Evolutionary conservation across 2,113 vertebrate species (phyloP), one percentile per base, ranked within the genome.

Genomic region (Pogona vitticeps): DNA sequence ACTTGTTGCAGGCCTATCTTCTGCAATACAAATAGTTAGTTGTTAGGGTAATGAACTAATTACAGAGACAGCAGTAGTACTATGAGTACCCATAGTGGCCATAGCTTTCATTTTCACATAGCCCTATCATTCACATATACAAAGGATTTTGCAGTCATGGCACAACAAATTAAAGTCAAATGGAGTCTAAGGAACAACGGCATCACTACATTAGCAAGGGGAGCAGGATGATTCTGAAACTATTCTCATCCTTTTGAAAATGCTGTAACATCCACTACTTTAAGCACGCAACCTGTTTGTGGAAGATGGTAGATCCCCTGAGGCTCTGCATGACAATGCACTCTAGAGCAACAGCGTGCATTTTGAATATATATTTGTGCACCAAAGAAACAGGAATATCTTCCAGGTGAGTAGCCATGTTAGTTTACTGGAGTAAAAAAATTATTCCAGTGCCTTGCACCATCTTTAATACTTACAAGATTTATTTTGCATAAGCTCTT

Each of bases 11-110:
- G 13, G 63, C 6, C 72, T n/a, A n/a, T 33, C 61, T 84, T 0
- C 0, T 56, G 31, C 13, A 0, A 0, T 0, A 28, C 10, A 61
- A 18, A 0, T 20, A 78, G 61, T 88, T 87, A 40, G n/a, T 78
- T 75, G 17, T 68, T 31, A 52, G 1, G 76, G 61, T 4, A 58
- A 5, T 77, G 17, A 3, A 17, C 20, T 6, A 75, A 40, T 42
- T 76, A 46, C 40, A 42, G 31, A 38, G 9, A 46, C 10, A 75
- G 31, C 59, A 33, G 2, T 65, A 23, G 21, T 20, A 65, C 33
- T 33, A 52, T 5, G 40, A 80, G 23, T 17, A 65, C 15, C 36
- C 63, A 42, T 13, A 46, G 58, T 42, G 58, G 36, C 21, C 21
- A 14, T 52, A 6, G 2, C n/a, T 83, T 76, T 63, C 38, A 65